Base-by-base conservation (phyloP, 1,140 invertebrate genomes). In the Drosophila erecta region DNA sequence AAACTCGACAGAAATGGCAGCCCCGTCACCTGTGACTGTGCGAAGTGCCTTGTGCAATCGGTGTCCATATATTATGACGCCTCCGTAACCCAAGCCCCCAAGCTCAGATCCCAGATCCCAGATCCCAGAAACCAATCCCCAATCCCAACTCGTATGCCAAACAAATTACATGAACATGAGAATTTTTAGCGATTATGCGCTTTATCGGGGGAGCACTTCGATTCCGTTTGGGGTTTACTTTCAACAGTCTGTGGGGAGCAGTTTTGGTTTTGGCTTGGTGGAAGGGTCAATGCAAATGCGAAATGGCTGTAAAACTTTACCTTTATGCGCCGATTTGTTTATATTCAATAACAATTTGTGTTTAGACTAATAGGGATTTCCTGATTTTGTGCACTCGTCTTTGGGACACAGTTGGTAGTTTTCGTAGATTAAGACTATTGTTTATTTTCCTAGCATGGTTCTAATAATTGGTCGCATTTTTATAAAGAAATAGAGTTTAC, bases 121-220 rank as follows among this genome's bases (percentile, higher is more conserved):
- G 27, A 30, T 3, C 20, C 38, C 46, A 10, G 12, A 38, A 11
- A 15, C 35, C 22, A 10, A 27, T 6, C 20, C 57, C 41, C 65
- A 70, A 70, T 70, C 54, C 54, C 70, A 55, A 37, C 43, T 33
- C 20, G 43, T 49, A 70, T 70, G 67, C 55, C 70, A 74, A 73
- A 74, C 67, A 74, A 74, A 74, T 74, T 74, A 74, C 71, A 62
- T 54, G 49, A 54, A 74, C 71, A 73, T 61, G 64, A 47, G 55
- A 69, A 70, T 70, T 70, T 72, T 51, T 55, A 44, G 49, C 66
- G 70, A 73, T 73, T 73, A 73, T 73, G 55, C 70, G 70, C 70
- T 14, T 72, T 27, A 69, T 69, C 64, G 61, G 59, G 64, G 60
- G 60, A 67, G 64, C 65, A 15, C 37, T 67, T 69, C 41, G 50